These are phyloP conservation scores for Perithous albicinctus DNA, from an alignment of 2,888 invertebrate genomes.

Conservation along the genomic window DNA sequence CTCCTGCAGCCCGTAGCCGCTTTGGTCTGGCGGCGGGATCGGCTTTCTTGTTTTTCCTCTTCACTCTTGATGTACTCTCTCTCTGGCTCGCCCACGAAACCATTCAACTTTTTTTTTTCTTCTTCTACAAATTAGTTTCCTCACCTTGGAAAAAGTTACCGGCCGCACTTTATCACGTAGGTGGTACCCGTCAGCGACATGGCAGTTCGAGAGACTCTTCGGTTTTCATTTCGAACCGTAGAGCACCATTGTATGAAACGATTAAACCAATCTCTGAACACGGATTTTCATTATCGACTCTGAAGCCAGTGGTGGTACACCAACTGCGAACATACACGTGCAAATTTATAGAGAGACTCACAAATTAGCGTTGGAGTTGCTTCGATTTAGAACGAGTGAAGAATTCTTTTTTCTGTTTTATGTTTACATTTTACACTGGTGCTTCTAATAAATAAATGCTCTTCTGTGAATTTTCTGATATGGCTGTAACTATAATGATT, in stretches of 20 bases:
- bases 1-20: neutral
- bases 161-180: neutral
- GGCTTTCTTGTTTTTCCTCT: slow-evolving; percentile 31
- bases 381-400: neutral
- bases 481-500: no score
- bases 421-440: neutral
- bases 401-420: neutral
- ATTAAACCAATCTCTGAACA: slow-evolving; percentile 9
- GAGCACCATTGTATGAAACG: neutral
- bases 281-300: neutral
- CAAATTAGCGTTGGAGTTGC: neutral
- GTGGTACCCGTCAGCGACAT: neutral
- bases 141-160: slow-evolving; percentile 32
- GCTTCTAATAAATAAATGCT: neutral
- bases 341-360: neutral
- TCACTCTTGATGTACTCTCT: neutral
- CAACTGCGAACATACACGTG: neutral
- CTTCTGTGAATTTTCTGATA: neutral
- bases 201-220: neutral
- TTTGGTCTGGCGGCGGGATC: slow-evolving; percentile 24
- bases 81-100: neutral
- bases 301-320: neutral
- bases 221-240: neutral
- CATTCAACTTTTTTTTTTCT: slow-evolving; percentile 15
- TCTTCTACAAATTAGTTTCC: slow-evolving; percentile 36